A percentile compares a stretch with the other conserved stretches of the same genome.
These are phyloP conservation scores for Myiopsitta monachus DNA, from an alignment of 2,113 vertebrate genomes.

Conservation along the genomic window DNA sequence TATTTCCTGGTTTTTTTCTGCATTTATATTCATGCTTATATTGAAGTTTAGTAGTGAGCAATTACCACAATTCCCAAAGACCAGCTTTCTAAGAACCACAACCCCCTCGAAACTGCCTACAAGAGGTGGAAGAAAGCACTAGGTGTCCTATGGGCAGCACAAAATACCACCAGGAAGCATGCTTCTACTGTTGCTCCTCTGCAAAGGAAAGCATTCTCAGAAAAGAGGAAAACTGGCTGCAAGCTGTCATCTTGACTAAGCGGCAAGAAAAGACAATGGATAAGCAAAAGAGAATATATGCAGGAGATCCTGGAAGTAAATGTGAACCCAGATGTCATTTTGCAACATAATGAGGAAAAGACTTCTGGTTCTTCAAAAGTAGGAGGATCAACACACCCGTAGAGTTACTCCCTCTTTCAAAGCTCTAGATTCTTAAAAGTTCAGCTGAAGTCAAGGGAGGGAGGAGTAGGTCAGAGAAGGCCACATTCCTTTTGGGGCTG, in stretches of 20 bases:
- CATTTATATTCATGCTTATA: neutral
- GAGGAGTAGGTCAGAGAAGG: neutral
- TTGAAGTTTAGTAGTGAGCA: neutral
- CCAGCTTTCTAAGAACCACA: neutral
- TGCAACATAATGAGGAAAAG: neutral
- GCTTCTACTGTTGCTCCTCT: neutral
- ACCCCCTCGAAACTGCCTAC: accelerated
- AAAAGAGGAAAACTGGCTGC: neutral
- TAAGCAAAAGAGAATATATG: neutral
- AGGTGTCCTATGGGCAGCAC: neutral
- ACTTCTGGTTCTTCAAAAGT: neutral
- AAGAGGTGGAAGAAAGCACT: neutral
- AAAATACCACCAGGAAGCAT: neutral
- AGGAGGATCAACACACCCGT: neutral
- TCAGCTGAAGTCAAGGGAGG: neutral
- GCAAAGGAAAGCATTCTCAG: neutral
- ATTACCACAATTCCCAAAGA: neutral
- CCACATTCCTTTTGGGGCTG: neutral
- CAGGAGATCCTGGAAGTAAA: neutral
- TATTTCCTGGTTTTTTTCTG: neutral
- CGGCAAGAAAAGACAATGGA: neutral
- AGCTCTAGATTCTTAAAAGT: neutral
- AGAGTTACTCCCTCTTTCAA: neutral
- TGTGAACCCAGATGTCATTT: neutral
- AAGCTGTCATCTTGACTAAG: neutral